Conservation (phyloP, 2,888 invertebrate genomes). For the Cataglyphis albicans region DNA sequence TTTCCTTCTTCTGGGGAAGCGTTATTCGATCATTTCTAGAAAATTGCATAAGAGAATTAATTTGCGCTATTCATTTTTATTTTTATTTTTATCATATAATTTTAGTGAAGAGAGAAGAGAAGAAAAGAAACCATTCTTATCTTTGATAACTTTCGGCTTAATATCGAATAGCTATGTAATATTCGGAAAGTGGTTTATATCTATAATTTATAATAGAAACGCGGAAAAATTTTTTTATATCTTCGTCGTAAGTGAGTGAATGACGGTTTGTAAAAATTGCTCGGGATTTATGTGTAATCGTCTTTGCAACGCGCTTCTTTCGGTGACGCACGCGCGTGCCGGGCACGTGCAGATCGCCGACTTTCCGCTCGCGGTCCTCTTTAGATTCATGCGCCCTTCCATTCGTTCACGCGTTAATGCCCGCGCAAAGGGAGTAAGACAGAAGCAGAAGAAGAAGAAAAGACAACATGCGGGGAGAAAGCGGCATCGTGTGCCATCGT, state of each 20-base stretch:
- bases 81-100: not conserved
- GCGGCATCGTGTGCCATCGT: conserved; percentile 71
- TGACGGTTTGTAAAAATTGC: not conserved
- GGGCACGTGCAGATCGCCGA: conserved; percentile 64
- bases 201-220: not conserved
- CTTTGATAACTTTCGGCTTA: not conserved
- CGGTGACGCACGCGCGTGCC: conserved; percentile 56
- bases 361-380: conserved; percentile 27
- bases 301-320: conserved; percentile 1
- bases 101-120: not conserved
- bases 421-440: conserved; percentile 17
- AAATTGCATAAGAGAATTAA: not conserved
- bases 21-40: conserved; percentile 21
- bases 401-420: conserved; percentile 48
- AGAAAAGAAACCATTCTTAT: not conserved
- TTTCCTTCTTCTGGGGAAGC: conserved; percentile 13
- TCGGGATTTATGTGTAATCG: conserved; percentile 1
- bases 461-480: conserved; percentile 54
- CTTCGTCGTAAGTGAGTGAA: not conserved
- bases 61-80: not conserved
- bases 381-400: conserved; percentile 42
- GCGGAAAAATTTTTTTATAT: not conserved
- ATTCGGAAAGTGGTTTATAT: not conserved
- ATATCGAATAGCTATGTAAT: not conserved
- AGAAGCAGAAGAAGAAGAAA: conserved; percentile 18